phyloP scores from a whole-genome alignment of 2,888 invertebrate genomes.

The Scaptomyza parva region DNA sequence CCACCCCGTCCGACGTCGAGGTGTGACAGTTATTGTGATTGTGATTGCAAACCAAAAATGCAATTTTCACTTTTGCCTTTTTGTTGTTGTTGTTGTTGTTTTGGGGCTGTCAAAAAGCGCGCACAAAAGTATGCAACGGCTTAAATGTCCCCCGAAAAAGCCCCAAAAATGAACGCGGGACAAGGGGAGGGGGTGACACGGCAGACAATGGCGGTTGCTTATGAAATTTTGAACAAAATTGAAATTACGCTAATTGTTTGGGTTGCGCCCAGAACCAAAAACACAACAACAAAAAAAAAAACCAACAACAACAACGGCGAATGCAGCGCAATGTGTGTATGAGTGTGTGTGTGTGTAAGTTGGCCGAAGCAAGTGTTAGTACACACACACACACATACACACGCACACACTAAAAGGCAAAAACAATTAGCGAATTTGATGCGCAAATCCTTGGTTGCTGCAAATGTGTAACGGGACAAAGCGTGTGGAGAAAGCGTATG shows the following conservation, averaged over 20 bases:
- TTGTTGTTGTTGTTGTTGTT: not conserved
- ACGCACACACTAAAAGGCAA: conserved; percentile 55
- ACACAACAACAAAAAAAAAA: conserved; percentile 7
- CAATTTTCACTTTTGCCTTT: not conserved
- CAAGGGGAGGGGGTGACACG: not conserved
- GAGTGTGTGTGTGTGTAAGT: conserved; percentile 20
- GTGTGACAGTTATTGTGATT: no score
- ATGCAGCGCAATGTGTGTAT: conserved; percentile 8
- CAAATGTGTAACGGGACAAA: conserved; percentile 62
- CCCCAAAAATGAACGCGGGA: not conserved
- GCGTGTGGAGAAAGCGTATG: not conserved
- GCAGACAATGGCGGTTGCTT: conserved; percentile 61
- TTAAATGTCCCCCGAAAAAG: conserved; percentile 38
- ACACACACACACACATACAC: conserved; percentile 17
- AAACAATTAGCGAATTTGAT: conserved; percentile 81
- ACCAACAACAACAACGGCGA: conserved; percentile 15
- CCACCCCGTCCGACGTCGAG: conserved; percentile 7
- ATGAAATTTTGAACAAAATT: conserved; percentile 84
- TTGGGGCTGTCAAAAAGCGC: conserved; percentile 62
- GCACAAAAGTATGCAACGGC: conserved; percentile 61
- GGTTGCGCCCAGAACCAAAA: conserved; percentile 31
- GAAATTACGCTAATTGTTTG: conserved; percentile 84
- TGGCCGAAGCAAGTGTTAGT: conserved; percentile 34
- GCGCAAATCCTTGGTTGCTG: conserved; percentile 73
- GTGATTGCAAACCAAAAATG: conserved; percentile 4